These are phyloP conservation scores for Aleiodes sp. DNA, from an alignment of 1,140 invertebrate genomes.

Conservation along the genomic window DNA sequence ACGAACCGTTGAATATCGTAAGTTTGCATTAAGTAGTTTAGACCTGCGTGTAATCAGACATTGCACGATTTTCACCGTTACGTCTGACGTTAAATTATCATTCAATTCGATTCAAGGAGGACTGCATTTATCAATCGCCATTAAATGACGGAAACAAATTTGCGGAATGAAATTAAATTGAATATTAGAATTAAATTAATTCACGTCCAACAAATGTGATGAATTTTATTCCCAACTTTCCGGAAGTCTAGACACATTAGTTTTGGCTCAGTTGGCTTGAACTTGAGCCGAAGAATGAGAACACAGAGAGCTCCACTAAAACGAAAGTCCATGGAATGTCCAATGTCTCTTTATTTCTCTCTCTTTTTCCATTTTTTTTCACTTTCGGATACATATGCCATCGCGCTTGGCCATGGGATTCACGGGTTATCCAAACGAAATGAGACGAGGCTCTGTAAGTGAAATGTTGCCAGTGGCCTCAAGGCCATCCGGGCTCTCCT, in stretches of 20 bases:
- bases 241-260: neutral
- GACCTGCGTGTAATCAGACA: constrained; percentile 8
- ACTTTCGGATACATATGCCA: neutral
- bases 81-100: constrained; percentile 45
- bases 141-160: neutral
- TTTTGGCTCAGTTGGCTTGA: neutral
- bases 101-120: too few relatives aligned
- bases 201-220: too few relatives aligned
- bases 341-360: constrained; percentile 2
- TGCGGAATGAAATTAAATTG: neutral
- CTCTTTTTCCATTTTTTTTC: neutral
- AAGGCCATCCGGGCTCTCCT: constrained; percentile 53
- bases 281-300: neutral
- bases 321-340: constrained; percentile 17
- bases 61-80: neutral
- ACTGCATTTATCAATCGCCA: constrained; percentile 14
- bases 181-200: too few relatives aligned
- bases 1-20: neutral
- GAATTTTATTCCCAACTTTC: too few relatives aligned
- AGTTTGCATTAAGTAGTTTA: constrained; percentile 11
- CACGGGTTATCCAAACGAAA: constrained; percentile 20
- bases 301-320: neutral
- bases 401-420: neutral
- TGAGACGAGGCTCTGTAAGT: constrained; percentile 41
- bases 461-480: constrained; percentile 48